These are phyloP conservation scores for Rhagonycha fulva DNA, from an alignment of 2,888 invertebrate genomes.

Conservation along the genomic window DNA sequence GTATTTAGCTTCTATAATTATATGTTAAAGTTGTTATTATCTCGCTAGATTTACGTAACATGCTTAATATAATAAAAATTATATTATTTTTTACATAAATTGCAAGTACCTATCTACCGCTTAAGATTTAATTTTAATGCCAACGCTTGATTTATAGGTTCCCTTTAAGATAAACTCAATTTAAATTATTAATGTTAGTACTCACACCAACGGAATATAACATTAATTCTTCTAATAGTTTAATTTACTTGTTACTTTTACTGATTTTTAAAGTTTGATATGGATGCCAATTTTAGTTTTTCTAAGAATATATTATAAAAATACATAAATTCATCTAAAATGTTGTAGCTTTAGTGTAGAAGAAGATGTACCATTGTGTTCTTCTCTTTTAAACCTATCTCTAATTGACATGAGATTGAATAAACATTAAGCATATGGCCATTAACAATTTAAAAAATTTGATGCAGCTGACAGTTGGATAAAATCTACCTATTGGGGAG, in stretches of 20 bases:
- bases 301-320: too few species aligned
- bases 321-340: too few species aligned
- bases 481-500: too few species aligned
- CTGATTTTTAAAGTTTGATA: background rate
- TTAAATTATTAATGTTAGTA: background rate
- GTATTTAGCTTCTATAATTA: conserved; percentile 18
- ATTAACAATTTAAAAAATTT: too few species aligned
- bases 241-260: background rate
- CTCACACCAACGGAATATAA: background rate
- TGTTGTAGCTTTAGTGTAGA: too few species aligned
- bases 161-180: background rate
- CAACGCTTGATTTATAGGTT: background rate
- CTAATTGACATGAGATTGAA: too few species aligned
- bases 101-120: background rate
- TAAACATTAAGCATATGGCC: too few species aligned
- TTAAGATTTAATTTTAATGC: background rate
- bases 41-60: conserved; percentile 13
- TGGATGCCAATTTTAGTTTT: too few species aligned
- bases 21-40: conserved; percentile 10
- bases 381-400: too few species aligned
- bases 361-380: too few species aligned
- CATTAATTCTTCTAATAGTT: background rate
- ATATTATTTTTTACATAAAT: conserved; percentile 7
- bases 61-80: conserved; percentile 10
- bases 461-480: too few species aligned